Evolutionary conservation across 2,113 vertebrate genomes (phyloP).

Genomic region (Pollimyrus isidori): DNA sequence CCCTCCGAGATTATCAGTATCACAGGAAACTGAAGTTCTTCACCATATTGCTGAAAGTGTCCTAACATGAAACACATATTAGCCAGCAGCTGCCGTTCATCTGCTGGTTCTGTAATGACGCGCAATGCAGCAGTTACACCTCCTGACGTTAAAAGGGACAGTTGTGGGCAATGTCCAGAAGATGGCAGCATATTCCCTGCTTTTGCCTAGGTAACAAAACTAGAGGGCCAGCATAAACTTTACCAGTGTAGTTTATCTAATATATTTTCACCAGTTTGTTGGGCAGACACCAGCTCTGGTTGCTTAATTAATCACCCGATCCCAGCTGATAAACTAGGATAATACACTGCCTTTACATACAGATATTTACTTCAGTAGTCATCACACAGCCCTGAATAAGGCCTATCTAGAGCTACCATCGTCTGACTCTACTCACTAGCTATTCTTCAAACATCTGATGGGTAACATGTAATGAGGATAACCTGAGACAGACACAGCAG

Average conservation of each 20-base stretch:
- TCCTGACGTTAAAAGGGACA: not conserved
- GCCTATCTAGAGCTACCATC: not conserved
- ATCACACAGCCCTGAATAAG: not conserved
- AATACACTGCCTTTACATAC: not conserved
- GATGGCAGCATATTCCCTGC: conserved; percentile 45
- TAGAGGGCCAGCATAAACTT: not conserved
- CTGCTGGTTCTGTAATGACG: not conserved
- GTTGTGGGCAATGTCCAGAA: conserved; percentile 32
- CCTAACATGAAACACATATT: not conserved
- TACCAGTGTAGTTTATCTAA: not conserved
- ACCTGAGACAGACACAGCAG: not conserved
- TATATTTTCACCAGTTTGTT: not conserved
- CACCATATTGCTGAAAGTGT: not conserved
- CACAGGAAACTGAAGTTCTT: not conserved
- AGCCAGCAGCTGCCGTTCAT: not conserved
- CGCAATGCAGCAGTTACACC: not conserved
- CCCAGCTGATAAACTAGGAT: not conserved
- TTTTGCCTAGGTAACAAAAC: not conserved
- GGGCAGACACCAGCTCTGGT: not conserved
- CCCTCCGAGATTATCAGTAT: not conserved
- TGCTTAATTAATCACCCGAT: not conserved
- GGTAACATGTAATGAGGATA: not conserved
- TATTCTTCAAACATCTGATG: not conserved
- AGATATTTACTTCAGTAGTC: not conserved
- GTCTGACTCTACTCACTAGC: not conserved